phyloP scores from a whole-genome alignment of 2,888 invertebrate species.

The Iselma pallidipennis region DNA sequence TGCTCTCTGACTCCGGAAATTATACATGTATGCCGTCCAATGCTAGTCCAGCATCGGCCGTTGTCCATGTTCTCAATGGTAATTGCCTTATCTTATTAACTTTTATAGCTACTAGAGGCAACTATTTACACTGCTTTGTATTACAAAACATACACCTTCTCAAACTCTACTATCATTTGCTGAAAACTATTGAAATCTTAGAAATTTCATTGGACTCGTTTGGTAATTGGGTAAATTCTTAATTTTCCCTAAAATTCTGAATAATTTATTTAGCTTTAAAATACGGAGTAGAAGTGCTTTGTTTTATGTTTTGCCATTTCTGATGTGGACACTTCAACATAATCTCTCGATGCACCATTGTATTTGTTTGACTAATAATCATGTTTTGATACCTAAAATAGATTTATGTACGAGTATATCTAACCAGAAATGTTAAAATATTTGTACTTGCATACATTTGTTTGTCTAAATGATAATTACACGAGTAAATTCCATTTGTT shows the following conservation, averaged over 20 bases:
- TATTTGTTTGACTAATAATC: not conserved
- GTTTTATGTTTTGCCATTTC: not conserved
- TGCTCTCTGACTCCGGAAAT: constrained; percentile 83
- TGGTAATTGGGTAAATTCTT: too few relatives aligned
- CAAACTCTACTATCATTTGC: too few relatives aligned
- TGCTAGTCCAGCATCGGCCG: constrained; percentile 79
- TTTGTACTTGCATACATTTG: not conserved
- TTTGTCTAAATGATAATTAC: not conserved
- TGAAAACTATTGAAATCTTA: too few relatives aligned
- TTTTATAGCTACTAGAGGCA: not conserved
- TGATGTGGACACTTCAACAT: not conserved
- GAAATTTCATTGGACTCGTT: too few relatives aligned
- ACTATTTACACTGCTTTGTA: not conserved
- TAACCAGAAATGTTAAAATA: not conserved
- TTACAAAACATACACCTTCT: too few relatives aligned
- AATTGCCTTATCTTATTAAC: constrained; percentile 42
- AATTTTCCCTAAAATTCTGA: too few relatives aligned
- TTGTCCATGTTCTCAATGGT: constrained; percentile 87
- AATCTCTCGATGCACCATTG: not conserved
- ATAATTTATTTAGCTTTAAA: too few relatives aligned
- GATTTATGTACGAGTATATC: not conserved
- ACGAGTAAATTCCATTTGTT: not conserved
- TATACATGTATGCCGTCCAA: constrained; percentile 88
- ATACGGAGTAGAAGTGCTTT: too few relatives aligned
- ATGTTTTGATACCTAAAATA: not conserved